A percentile compares a stretch with the other conserved stretches of the same genome.
These are phyloP conservation scores for Ochlodes sylvanus DNA, from an alignment of 2,888 invertebrate genomes.

Conservation along the genomic window DNA sequence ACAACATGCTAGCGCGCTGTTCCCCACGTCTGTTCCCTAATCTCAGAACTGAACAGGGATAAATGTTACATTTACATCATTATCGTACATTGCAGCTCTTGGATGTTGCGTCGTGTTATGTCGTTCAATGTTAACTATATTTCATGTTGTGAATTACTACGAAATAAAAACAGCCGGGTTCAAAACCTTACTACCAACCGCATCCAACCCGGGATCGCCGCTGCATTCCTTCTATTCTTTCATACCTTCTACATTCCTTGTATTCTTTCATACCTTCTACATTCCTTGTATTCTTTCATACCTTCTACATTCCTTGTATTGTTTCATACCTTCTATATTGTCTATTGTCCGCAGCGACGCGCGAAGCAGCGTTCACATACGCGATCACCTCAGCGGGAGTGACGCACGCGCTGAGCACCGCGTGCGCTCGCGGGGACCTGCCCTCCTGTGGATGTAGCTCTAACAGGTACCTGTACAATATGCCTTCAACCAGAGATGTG, in stretches of 20 bases:
- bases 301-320: too few species aligned
- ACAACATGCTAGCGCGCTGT: conserved; percentile 1
- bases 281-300: too few species aligned
- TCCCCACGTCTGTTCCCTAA: background rate
- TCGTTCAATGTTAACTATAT: background rate
- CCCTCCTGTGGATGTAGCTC: conserved; percentile 91
- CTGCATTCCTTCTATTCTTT: too few species aligned
- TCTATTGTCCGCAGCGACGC: conserved; percentile 87
- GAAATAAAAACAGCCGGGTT: background rate
- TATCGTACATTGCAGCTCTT: conserved; percentile 18
- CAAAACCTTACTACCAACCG: too few species aligned
- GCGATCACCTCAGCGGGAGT: conserved; percentile 97
- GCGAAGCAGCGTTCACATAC: conserved; percentile 97
- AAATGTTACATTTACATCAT: conserved; percentile 31
- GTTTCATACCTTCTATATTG: too few species aligned
- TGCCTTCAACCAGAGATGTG: too few species aligned
- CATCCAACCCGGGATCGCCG: too few species aligned
- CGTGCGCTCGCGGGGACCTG: conserved; percentile 96
- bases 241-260: too few species aligned
- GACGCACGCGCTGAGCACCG: conserved; percentile 94
- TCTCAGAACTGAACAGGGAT: background rate
- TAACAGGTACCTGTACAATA: conserved; percentile 55
- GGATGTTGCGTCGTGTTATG: background rate
- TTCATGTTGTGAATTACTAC: background rate
- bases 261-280: too few species aligned